phyloP scores from a whole-genome alignment of 2,797 vertebrate species.

The Acanthis flammea region DNA sequence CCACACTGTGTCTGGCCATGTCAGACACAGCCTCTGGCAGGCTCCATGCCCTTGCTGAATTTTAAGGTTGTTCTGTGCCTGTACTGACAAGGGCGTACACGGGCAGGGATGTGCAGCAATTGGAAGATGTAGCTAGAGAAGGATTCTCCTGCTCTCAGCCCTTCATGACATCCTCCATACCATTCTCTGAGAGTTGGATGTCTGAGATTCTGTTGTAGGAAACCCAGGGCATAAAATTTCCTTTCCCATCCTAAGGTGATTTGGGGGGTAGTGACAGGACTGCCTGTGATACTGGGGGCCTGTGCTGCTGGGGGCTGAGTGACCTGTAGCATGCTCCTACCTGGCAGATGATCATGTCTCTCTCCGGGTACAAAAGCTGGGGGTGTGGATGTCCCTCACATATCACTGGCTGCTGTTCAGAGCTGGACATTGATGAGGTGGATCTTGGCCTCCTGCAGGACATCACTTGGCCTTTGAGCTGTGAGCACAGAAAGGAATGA shows the following conservation, averaged over 20 bases:
- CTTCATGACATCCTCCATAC: background rate
- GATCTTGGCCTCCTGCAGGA: background rate
- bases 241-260: background rate
- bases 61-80: background rate
- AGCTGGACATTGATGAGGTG: background rate
- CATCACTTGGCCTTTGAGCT: background rate
- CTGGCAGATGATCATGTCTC: background rate
- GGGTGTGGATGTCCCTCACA: background rate
- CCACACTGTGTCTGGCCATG: rapidly evolving
- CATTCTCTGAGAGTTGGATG: background rate
- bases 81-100: rapidly evolving
- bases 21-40: background rate
- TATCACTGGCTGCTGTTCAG: background rate
- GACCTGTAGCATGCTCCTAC: background rate
- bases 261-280: background rate
- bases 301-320: background rate
- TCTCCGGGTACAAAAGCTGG: background rate
- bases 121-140: background rate
- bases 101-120: rapidly evolving
- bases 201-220: background rate
- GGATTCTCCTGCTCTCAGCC: background rate
- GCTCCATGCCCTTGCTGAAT: background rate
- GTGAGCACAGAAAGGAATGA: background rate
- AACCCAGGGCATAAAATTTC: background rate
- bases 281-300: background rate